Evolutionary conservation across 2,797 vertebrate species (phyloP), one percentile per base, ranked within the genome.

Genomic region (Sorex maritimensis): DNA sequence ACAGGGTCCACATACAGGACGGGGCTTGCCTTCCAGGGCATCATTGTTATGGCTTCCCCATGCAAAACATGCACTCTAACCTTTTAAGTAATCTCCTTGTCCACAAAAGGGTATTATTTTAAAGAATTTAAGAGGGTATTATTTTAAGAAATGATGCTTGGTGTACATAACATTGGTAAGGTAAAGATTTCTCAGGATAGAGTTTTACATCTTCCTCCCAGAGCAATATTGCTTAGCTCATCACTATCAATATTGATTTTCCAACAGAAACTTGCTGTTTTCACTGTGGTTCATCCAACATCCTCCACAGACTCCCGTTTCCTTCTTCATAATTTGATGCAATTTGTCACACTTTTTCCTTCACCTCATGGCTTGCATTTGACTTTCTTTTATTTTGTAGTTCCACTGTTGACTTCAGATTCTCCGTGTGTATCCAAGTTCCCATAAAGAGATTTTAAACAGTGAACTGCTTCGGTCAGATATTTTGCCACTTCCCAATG

Each of bases 281-380:
- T 61, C 55, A 28, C 52, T 77, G 14, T 44, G n/a, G 19, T 75
- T 84, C 46, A 90, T 72, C 12, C 79, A 26, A 88, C 24, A 34
- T 34, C 19, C 12, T 81, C 28, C 5, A 30, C 2, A 15, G 19
- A 30, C 21, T 9, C 1, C 23, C 26, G 13, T 49, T 78, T 82
- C 13, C 78, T 86, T 81, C n/a, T 89, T 93, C 26, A 41, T 67
- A 52, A 63, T 49, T 55, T 34, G 28, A 73, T 68, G 28, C 80
- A 41, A 17, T 9, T 5, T 15, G 11, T 83, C 21, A 19, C 23
- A 13, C 38, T 14, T 61, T 94, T 6, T 75, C 72, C 5, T 90
- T 90, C 10, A 68, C 55, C 2, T 44, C 17, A 2, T 12, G 61
- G 41, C 44, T 78, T 82, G 28, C 46, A 15, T 41, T 8, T 72